Percentiles rank a stretch among this genome's conserved stretches.
phyloP scores from a whole-genome alignment of 2,888 invertebrate species.

The Coleophora flavipennella region DNA sequence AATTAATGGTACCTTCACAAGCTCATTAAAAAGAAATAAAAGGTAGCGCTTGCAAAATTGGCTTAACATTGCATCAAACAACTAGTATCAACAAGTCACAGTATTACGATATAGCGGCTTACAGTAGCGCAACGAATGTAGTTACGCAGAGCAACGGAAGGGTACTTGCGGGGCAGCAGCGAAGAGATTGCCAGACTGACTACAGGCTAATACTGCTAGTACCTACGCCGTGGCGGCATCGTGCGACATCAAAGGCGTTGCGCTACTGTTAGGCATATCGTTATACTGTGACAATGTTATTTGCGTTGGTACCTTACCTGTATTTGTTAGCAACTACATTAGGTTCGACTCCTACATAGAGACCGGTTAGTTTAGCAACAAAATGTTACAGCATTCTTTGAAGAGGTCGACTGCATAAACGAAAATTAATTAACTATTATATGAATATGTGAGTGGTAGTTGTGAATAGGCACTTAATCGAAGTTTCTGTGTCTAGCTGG shows the following conservation, averaged over 20 bases:
- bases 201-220: no score
- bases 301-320: background rate
- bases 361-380: conserved; percentile 39
- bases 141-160: no score
- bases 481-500: no score
- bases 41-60: conserved; percentile 1
- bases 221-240: no score
- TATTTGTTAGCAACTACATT: background rate
- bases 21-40: no score
- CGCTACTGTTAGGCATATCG: no score
- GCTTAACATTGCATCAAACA: conserved; percentile 1
- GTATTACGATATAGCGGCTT: no score
- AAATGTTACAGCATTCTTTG: conserved; percentile 24
- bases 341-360: conserved; percentile 27
- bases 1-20: no score
- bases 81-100: conserved; percentile 3
- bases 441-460: background rate
- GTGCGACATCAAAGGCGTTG: no score
- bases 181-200: no score
- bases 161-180: no score
- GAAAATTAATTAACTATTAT: conserved; percentile 18
- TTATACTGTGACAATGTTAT: background rate
- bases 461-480: background rate
- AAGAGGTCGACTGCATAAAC: conserved; percentile 30
- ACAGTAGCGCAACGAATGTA: no score